These are phyloP conservation scores for Perccottus glenii DNA, from an alignment of 2,113 vertebrate genomes.

Conservation along the genomic window DNA sequence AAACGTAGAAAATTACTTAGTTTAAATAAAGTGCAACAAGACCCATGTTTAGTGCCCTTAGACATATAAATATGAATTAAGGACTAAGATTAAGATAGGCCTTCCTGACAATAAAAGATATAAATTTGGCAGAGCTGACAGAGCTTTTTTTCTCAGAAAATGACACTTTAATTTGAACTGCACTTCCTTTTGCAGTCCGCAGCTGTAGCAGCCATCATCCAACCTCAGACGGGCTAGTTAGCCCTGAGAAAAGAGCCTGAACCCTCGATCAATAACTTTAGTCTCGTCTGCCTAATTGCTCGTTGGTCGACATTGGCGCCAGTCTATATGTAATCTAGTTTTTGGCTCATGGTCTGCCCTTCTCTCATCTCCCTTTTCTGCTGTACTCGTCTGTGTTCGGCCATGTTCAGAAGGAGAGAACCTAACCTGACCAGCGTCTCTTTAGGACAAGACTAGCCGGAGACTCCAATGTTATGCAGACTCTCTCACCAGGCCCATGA, in stretches of 20 bases:
- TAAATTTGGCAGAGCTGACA: too few species aligned
- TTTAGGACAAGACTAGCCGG: constrained; percentile 65
- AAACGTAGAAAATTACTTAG: too few species aligned
- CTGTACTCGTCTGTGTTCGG: constrained; percentile 67
- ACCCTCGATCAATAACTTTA: constrained; percentile 81
- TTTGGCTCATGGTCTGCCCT: constrained; percentile 60
- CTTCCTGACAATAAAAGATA: too few species aligned
- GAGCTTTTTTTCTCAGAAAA: too few species aligned
- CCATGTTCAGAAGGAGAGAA: constrained; percentile 66
- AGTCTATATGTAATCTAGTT: constrained; percentile 70
- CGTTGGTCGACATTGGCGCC: constrained; percentile 83
- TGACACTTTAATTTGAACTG: neutral
- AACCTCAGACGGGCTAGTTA: constrained; percentile 76
- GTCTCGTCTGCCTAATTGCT: constrained; percentile 88
- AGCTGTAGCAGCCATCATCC: constrained; percentile 70
- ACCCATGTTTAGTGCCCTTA: too few species aligned
- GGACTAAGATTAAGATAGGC: too few species aligned
- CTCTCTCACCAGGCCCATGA: constrained; percentile 73
- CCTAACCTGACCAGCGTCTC: constrained; percentile 50
- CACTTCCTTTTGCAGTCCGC: constrained; percentile 45
- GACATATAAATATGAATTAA: too few species aligned
- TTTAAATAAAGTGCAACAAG: too few species aligned
- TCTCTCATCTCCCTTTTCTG: constrained; percentile 57
- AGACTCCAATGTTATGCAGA: constrained; percentile 66
- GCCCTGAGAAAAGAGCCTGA: constrained; percentile 74